Evolutionary conservation across 2,797 vertebrate species (phyloP), one percentile per base, ranked within the genome.

Genomic region (Xiphorhynchus erythropygius): DNA sequence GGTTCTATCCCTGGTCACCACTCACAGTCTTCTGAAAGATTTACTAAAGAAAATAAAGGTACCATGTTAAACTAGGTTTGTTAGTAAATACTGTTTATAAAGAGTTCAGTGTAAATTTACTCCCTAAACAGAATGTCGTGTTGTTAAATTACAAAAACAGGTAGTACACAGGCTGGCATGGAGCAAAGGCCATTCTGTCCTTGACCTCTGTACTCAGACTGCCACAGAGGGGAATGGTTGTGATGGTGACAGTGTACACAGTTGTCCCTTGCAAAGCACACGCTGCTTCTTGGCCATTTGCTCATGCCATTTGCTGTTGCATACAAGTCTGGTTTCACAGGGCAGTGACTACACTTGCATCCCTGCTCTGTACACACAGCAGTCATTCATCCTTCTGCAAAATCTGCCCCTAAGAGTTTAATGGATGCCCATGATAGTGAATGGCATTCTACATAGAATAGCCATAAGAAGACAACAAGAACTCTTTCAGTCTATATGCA

Each of bases 191-290:
- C 9, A 1, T 77, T 79, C 87, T 95, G 90, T 85, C 94, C 93
- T 96, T 95, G 94, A 88, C 94, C 91, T 96, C 83, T 92, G 91
- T 94, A 82, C 84, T 89, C 68, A 79, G 87, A 60, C 52, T 96
- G 70, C 89, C 91, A 88, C 87, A 77, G 87, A 83, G 87, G 84
- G 90, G 94, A 92, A 6, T 60, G 70, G 91, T 32, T 90, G 85
- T 87, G 91, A 64, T 79, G 85, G 85, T 35, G 70, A 57, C 84
- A 89, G 77, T 18, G 56, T 64, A 33, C 70, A 9, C 24, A 78
- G 57, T 4, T 56, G 76, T 69, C 57, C 69, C 79, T 93, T 35
- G 65, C 76, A 69, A 88, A 81, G 87, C 60, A 77, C 94, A 50
- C 3, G 0, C 22, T 57, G 74, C 80, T 80, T 49, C 83, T 93